Percentiles rank a stretch among this genome's conserved stretches.
These are phyloP conservation scores for Sphecodes monilicornis DNA, from an alignment of 2,888 invertebrate genomes.

Conservation along the genomic window DNA sequence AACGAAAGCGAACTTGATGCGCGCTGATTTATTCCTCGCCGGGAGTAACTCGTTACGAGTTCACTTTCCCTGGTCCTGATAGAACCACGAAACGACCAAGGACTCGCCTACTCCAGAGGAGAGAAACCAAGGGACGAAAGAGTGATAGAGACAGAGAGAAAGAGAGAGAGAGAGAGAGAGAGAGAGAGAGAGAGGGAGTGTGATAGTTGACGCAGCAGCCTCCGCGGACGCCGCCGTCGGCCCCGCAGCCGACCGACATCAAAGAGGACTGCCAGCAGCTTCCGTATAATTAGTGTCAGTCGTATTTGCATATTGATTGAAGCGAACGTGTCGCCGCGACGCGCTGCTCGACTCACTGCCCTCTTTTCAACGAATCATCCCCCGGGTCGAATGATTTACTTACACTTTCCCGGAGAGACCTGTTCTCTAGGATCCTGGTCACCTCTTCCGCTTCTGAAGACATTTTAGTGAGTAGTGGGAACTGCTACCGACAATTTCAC, in stretches of 20 bases:
- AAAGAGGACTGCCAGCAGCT: constrained; percentile 80
- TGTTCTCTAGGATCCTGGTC: neutral
- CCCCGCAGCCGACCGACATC: constrained; percentile 75
- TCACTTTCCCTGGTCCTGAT: constrained; percentile 70
- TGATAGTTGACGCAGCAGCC: constrained; percentile 53
- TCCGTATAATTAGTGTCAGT: constrained; percentile 84
- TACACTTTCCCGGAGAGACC: neutral
- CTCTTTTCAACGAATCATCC: constrained; percentile 70
- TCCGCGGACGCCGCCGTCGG: constrained; percentile 68
- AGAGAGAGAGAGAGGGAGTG: neutral
- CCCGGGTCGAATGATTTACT: neutral
- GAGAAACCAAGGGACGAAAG: neutral
- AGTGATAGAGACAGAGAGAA: no score
- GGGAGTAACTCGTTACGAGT: constrained; percentile 71
- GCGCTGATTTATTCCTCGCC: constrained; percentile 71
- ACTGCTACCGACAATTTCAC: no score
- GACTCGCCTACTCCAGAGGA: constrained; percentile 60
- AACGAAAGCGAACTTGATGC: constrained; percentile 70
- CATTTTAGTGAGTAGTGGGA: no score
- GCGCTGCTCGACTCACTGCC: constrained; percentile 75
- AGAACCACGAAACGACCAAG: constrained; percentile 70
- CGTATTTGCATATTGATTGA: constrained; percentile 84
- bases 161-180: neutral
- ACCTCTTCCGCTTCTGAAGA: neutral
- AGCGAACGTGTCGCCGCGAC: constrained; percentile 77